Evolutionary conservation across 2,797 vertebrate species (phyloP).

Genomic region (Balearica regulorum): DNA sequence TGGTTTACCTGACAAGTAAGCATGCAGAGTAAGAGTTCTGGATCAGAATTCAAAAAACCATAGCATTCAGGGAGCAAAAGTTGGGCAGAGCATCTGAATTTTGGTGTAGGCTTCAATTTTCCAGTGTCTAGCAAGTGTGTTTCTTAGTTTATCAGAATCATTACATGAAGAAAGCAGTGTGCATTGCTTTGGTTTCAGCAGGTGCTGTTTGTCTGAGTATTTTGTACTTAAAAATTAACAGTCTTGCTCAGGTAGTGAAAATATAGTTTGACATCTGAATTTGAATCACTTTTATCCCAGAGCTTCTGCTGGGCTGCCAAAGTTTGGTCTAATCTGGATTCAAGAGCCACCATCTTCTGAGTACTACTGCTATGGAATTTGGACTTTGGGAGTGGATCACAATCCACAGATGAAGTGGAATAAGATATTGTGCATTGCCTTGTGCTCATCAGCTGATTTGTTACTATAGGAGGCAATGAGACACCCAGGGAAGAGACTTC

Average conservation of each 20-base stretch:
- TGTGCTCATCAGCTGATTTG: not conserved
- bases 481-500: not conserved
- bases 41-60: not conserved
- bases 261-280: not conserved
- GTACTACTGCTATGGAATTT: not conserved
- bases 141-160: not conserved
- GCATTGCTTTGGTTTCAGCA: not conserved
- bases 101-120: not conserved
- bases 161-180: not conserved
- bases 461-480: not conserved
- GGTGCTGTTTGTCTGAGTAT: not conserved
- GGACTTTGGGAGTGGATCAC: not conserved
- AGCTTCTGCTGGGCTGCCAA: accelerated
- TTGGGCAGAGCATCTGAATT: not conserved
- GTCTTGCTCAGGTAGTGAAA: not conserved
- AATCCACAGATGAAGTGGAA: not conserved
- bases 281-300: not conserved
- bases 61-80: not conserved
- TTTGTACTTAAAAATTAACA: not conserved
- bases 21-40: not conserved
- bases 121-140: no score
- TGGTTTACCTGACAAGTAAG: not conserved
- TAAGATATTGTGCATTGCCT: not conserved
- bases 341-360: not conserved
- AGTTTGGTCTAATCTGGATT: not conserved